Base-by-base conservation (phyloP, 2,888 invertebrate species). In the Cephus runcator region DNA sequence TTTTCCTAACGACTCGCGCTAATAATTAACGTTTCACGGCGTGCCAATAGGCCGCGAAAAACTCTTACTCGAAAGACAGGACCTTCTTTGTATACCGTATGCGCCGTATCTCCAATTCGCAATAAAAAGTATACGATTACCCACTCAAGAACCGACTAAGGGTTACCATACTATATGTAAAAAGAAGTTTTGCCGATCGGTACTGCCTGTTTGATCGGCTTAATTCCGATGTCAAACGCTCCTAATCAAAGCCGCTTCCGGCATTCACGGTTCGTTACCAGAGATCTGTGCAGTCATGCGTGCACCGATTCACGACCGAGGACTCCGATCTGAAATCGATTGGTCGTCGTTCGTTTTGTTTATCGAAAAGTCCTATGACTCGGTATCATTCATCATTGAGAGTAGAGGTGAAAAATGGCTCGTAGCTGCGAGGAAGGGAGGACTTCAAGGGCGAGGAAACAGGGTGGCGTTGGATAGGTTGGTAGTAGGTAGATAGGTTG, bases 341-440 rank as follows among this genome's bases (percentile, higher is more conserved):
- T 9, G 23, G 56, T 23, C 15, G 56, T 56, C 56, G 56, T 9
- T 9, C 23, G 56, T 56, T 56, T 23, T 56, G 56, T 56, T 56
- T 56, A 56, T 56, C 56, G 75, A 80, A 83, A 79, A 84, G 79
- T 84, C 76, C 73, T 79, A 71, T 36, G 69, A 33, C 73, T 11
- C n/a, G 15, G 75, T 75, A 75, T 77, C 81, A 80, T 85, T 83
- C 82, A 85, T 81, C 83, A 80, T 75, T 34, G 75, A 34, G 80
- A 36, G 73, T 40, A 34, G 73, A 31, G 73, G 76, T 86, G 85
- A 86, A 85, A 86, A 86, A 85, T 84, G 82, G 79, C 78, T 75
- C 79, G 40, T 77, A 79, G 80, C 80, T 84, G 84, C 85, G 81
- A 85, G 83, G 79, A 82, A 80, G 81, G 71, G 76, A 73, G 40